A percentile compares a stretch with the other conserved stretches of the same genome.
phyloP scores from a whole-genome alignment of 2,113 vertebrate species.

The Nestor notabilis region DNA sequence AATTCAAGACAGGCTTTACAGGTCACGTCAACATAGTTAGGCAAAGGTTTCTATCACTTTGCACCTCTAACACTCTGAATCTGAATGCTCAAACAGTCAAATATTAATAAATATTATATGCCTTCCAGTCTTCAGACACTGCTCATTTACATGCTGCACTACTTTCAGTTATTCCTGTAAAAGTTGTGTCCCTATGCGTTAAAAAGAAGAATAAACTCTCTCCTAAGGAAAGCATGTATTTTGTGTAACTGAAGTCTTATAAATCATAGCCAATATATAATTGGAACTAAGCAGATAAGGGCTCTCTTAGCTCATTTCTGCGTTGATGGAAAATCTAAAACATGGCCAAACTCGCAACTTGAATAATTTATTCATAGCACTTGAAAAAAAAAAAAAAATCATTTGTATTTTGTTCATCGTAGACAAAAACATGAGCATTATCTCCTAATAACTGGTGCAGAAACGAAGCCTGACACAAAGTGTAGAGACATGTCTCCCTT shows the following conservation, averaged over 20 bases:
- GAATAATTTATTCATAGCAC: conserved; percentile 15
- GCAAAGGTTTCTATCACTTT: neutral
- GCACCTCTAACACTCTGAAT: neutral
- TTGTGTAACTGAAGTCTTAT: conserved; percentile 2
- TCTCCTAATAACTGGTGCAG: neutral
- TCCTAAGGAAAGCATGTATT: neutral
- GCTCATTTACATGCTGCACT: neutral
- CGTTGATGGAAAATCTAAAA: conserved; percentile 45
- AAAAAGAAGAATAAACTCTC: neutral
- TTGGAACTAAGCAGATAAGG: conserved; percentile 29
- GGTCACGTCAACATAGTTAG: neutral
- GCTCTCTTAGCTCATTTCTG: conserved; percentile 2
- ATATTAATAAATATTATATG: neutral
- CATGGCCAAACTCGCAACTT: conserved; percentile 48
- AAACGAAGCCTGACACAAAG: conserved; percentile 14
- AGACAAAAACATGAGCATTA: neutral
- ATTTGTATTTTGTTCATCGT: neutral
- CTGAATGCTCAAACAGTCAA: neutral
- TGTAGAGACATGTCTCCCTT: neutral
- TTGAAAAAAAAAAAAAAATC: neutral
- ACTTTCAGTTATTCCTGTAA: neutral
- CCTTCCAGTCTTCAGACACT: neutral
- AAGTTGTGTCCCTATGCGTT: neutral
- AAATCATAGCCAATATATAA: conserved; percentile 36
- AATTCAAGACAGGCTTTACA: neutral